phyloP scores from a whole-genome alignment of 2,888 invertebrate genomes.

The Tetrapedia diversipes region DNA sequence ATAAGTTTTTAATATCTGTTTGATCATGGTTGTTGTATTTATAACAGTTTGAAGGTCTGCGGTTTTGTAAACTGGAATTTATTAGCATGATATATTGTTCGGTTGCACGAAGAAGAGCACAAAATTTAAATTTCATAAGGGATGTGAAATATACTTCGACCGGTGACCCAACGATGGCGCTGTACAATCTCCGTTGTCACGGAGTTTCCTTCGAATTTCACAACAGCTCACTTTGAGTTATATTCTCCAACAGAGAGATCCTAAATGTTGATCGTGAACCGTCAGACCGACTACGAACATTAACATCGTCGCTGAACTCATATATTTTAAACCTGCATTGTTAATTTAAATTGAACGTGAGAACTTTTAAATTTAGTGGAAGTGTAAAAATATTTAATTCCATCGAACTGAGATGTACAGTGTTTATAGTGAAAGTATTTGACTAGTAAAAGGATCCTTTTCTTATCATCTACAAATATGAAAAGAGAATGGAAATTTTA shows the following conservation, averaged over 20 bases:
- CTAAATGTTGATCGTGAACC: neutral
- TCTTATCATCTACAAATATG: neutral
- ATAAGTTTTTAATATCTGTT: too few species aligned
- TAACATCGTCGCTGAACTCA: neutral
- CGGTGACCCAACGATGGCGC: conserved; percentile 39
- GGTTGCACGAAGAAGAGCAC: too few species aligned
- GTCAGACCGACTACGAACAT: neutral
- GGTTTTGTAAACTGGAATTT: neutral
- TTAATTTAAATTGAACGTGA: neutral
- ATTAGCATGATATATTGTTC: neutral
- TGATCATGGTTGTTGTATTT: neutral
- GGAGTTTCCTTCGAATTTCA: conserved; percentile 48
- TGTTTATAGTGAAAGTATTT: conserved; percentile 20
- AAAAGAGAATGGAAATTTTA: neutral
- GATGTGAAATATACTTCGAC: conserved; percentile 24
- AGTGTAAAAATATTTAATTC: neutral
- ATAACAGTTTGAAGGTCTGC: neutral
- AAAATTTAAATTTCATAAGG: conserved; percentile 18
- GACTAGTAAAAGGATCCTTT: neutral
- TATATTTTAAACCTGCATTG: neutral
- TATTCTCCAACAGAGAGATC: conserved; percentile 40
- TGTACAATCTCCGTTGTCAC: neutral
- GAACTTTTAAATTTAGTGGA: neutral
- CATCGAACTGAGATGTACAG: neutral
- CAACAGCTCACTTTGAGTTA: conserved; percentile 44